Percentiles rank a stretch among this genome's conserved stretches.
phyloP scores from a whole-genome alignment of 53 echinoderm and acorn worm species.

The Luidia sarsii region DNA sequence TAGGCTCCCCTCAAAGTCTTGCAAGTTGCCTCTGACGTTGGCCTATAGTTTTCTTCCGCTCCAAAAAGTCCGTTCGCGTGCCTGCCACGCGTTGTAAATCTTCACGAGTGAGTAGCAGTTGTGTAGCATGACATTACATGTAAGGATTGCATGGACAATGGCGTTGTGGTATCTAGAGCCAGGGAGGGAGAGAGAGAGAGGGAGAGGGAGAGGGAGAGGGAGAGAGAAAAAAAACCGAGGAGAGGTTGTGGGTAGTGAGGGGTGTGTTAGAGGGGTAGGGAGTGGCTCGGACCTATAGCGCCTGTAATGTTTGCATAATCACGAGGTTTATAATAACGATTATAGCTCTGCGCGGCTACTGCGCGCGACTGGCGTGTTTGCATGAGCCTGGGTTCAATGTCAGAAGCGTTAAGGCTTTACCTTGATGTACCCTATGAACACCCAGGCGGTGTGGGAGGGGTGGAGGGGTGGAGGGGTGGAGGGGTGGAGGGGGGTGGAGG shows the following conservation, averaged over 20 bases:
- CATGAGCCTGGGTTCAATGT: conserved; percentile 42
- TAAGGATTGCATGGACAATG: conserved; percentile 37
- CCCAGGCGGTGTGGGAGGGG: not conserved
- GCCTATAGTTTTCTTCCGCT: conserved; percentile 57
- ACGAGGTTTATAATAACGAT: conserved; percentile 54
- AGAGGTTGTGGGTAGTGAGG: not conserved
- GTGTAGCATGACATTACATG: conserved; percentile 60
- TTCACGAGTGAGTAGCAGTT: conserved; percentile 18
- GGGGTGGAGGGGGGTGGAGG: too few relatives aligned
- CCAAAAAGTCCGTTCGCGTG: conserved; percentile 57
- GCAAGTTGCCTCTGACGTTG: conserved; percentile 25
- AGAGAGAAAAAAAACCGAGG: conserved; percentile 1
- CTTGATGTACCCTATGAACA: not conserved
- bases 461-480: too few relatives aligned
- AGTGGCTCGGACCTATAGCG: conserved; percentile 2
- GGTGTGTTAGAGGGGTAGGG: not conserved
- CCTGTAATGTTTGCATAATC: conserved; percentile 58
- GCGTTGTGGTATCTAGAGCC: conserved; percentile 42
- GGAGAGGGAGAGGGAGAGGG: not conserved
- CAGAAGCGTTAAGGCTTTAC: conserved; percentile 31
- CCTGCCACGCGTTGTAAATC: conserved; percentile 35
- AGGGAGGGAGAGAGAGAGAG: conserved; percentile 20
- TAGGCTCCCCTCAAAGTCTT: conserved; percentile 59
- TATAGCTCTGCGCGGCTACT: conserved; percentile 1
- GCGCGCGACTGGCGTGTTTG: conserved; percentile 7